phyloP scores from a whole-genome alignment of 2,888 invertebrate genomes.

The Chironomus tentans region DNA sequence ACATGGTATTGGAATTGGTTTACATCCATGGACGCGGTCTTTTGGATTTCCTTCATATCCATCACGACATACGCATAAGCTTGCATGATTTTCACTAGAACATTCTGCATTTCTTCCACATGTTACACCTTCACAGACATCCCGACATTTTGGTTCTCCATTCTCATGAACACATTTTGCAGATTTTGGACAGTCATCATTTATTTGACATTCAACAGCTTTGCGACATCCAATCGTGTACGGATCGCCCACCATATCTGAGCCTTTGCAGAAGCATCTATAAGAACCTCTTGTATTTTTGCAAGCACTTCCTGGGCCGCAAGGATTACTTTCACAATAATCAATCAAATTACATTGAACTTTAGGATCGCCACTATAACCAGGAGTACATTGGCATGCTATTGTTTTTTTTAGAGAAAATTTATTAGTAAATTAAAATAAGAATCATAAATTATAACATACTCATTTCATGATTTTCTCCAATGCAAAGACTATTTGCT shows the following conservation, averaged over 20 bases:
- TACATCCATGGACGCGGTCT: constrained; percentile 61
- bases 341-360: constrained; percentile 64
- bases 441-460: not conserved
- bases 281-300: constrained; percentile 70
- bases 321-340: constrained; percentile 68
- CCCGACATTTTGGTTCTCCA: constrained; percentile 69
- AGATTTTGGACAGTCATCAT: constrained; percentile 70
- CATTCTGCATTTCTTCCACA: constrained; percentile 84
- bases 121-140: constrained; percentile 65
- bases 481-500: constrained; percentile 73
- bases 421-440: constrained; percentile 35
- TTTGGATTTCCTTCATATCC: constrained; percentile 72
- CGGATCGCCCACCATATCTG: constrained; percentile 74
- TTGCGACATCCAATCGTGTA: constrained; percentile 72
- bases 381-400: constrained; percentile 75
- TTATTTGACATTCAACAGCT: constrained; percentile 69
- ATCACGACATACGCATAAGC: constrained; percentile 65
- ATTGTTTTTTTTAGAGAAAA: not conserved
- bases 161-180: constrained; percentile 66
- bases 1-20: constrained; percentile 64
- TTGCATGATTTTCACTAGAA: constrained; percentile 61
- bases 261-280: constrained; percentile 63
- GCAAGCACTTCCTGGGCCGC: constrained; percentile 72
- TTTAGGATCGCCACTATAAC: constrained; percentile 71
- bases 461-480: constrained; percentile 66